These are phyloP conservation scores for Orussus abietinus DNA, from an alignment of 1,140 invertebrate genomes.

Conservation along the genomic window DNA sequence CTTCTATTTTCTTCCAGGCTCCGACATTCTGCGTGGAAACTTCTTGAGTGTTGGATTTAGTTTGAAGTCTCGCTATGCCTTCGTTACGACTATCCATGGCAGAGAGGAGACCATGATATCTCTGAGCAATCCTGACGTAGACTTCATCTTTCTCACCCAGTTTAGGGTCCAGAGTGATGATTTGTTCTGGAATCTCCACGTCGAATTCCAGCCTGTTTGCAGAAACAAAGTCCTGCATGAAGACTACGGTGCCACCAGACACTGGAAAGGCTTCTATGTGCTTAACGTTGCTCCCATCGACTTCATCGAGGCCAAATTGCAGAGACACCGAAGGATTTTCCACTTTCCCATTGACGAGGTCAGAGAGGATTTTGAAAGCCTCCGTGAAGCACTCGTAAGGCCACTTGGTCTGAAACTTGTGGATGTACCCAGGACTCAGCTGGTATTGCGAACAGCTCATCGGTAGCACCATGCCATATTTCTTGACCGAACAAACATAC, in stretches of 20 bases:
- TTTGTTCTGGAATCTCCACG: constrained; percentile 59
- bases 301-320: constrained; percentile 9
- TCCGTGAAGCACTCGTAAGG: constrained; percentile 51
- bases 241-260: constrained; percentile 36
- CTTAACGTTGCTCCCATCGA: constrained; percentile 12
- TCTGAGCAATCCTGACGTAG: constrained; percentile 50
- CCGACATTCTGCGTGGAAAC: too few relatives aligned
- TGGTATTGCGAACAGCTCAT: constrained; percentile 58
- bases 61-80: too few relatives aligned
- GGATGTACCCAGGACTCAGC: constrained; percentile 49
- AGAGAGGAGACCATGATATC: constrained; percentile 48
- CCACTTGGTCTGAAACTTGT: constrained; percentile 55
- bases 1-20: too few relatives aligned
- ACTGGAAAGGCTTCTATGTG: constrained; percentile 31
- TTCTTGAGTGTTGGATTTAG: too few relatives aligned
- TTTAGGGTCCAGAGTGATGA: constrained; percentile 59
- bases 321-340: constrained; percentile 6
- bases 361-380: constrained; percentile 34
- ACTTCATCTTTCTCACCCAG: constrained; percentile 53
- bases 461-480: constrained; percentile 50
- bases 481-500: constrained; percentile 38
- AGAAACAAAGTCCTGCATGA: constrained; percentile 36
- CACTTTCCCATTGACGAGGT: constrained; percentile 31
- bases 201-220: constrained; percentile 46
- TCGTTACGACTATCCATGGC: constrained; percentile 16